Evolutionary conservation across 1,140 invertebrate species (phyloP), one percentile per base, ranked within the genome.

Genomic region (Zaprionus nigranus): DNA sequence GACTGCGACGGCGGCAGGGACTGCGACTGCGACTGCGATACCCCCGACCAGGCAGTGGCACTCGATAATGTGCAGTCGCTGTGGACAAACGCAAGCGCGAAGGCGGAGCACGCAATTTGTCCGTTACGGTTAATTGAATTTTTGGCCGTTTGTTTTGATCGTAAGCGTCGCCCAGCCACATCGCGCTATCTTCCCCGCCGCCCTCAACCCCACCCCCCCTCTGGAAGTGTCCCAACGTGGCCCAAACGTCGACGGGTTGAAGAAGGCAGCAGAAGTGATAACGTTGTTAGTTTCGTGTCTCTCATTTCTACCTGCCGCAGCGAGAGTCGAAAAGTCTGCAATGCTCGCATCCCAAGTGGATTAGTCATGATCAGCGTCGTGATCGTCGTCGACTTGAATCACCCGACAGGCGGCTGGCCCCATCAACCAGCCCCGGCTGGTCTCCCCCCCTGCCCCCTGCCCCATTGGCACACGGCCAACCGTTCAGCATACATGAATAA

Each of bases 41-140:
- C 58, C 53, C 38, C 28, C 63, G 15, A 40, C 20, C 17, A 40
- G 51, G 57, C 46, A 30, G 24, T 11, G 30, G 28, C 77, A 69
- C 62, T 70, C 80, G 60, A 80, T 76, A 73, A 80, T 68, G 80
- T 87, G 83, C 80, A 87, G 65, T 70, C 83, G 80, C 58, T 78
- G 73, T 63, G 60, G 46, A 49, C 65, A 70, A 71, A 72, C 79
- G 68, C 40, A 63, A 63, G 57, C 69, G 70, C 26, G 66, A 36
- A 63, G 66, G 30, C 59, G 38, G 36, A 43, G n/a, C 46, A 62
- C 51, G 59, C 30, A 58, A 59, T 63, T 69, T 63, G 43, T 49
- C 65, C 65, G 71, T 73, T 73, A 63, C 43, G 49, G 49, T 61
- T 61, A 53, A 28, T 61, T 63, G 57, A 51, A 17, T 60, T 56